These are phyloP conservation scores for Eupristina koningsbergeri DNA, from an alignment of 1,140 invertebrate genomes.

Conservation along the genomic window DNA sequence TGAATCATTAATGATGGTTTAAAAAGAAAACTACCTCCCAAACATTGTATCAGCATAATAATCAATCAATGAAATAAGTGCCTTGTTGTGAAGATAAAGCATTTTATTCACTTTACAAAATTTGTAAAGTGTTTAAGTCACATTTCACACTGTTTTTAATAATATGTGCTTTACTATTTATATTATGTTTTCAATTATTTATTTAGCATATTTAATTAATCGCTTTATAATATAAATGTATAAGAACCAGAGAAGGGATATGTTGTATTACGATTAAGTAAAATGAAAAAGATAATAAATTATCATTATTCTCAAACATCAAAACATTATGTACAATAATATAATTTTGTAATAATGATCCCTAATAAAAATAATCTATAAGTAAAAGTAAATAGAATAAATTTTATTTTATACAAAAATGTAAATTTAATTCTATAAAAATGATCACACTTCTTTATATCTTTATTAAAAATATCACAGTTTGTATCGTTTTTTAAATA, in stretches of 20 bases:
- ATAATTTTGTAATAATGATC: not conserved
- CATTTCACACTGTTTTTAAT: conserved; percentile 59
- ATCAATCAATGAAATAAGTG: conserved; percentile 72
- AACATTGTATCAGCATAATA: conserved; percentile 76
- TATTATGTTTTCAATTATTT: not conserved
- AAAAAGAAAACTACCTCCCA: conserved; percentile 79
- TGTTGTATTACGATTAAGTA: conserved; percentile 28
- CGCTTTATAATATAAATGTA: conserved; percentile 35
- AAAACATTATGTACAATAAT: not conserved
- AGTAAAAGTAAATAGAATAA: not conserved
- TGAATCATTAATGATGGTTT: conserved; percentile 11
- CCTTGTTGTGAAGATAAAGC: conserved; percentile 67
- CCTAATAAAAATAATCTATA: not conserved
- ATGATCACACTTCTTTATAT: not conserved
- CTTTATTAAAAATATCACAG: not conserved
- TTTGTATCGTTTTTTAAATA: not conserved
- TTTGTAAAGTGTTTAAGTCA: conserved; percentile 69
- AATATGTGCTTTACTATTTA: conserved; percentile 44
- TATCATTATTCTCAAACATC: not conserved
- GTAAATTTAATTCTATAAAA: not conserved
- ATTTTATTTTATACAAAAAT: conserved; percentile 13
- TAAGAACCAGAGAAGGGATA: conserved; percentile 25
- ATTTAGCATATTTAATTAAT: conserved; percentile 34
- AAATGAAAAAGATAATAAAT: conserved; percentile 41
- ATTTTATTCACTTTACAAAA: conserved; percentile 73